Evolutionary conservation across 2,888 invertebrate genomes (phyloP).

Genomic region (Brenthis ino): DNA sequence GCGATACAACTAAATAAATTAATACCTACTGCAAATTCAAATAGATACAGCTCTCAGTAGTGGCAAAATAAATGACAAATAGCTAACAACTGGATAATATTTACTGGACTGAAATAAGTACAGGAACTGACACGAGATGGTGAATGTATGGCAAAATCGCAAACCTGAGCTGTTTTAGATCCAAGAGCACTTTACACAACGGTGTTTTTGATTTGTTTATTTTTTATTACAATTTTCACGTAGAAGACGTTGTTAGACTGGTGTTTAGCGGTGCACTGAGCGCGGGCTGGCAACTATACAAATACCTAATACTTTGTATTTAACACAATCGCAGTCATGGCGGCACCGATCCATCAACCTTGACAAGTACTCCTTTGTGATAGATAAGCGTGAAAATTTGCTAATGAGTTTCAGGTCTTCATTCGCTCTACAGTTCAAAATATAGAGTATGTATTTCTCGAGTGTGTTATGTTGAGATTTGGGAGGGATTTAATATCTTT

Average conservation of each 20-base stretch:
- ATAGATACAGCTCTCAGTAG: slow-evolving; percentile 21
- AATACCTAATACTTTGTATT: slow-evolving; percentile 61
- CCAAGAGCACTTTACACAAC: neutral
- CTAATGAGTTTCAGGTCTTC: slow-evolving; percentile 6
- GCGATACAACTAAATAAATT: neutral
- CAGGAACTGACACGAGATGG: slow-evolving; percentile 34
- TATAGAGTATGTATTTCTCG: too few species aligned
- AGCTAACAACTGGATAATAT: slow-evolving; percentile 35
- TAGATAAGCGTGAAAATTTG: slow-evolving; percentile 20
- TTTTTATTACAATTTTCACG: slow-evolving; percentile 9
- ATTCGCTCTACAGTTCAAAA: too few species aligned
- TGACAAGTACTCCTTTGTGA: slow-evolving; percentile 23
- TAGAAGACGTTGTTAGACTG: slow-evolving; percentile 59
- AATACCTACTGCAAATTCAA: slow-evolving; percentile 8
- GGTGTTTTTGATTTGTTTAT: neutral
- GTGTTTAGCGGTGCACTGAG: slow-evolving; percentile 53
- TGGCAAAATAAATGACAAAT: slow-evolving; percentile 30
- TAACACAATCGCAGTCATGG: slow-evolving; percentile 51
- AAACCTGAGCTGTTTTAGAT: slow-evolving; percentile 34
- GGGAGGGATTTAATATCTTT: too few species aligned
- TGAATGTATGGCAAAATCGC: slow-evolving; percentile 42
- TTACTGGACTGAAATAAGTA: slow-evolving; percentile 13
- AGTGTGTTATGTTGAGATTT: too few species aligned
- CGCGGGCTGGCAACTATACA: slow-evolving; percentile 59
- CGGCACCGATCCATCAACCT: slow-evolving; percentile 53